Evolutionary conservation across 2,888 invertebrate species (phyloP).

Genomic region (Watsonalla binaria): DNA sequence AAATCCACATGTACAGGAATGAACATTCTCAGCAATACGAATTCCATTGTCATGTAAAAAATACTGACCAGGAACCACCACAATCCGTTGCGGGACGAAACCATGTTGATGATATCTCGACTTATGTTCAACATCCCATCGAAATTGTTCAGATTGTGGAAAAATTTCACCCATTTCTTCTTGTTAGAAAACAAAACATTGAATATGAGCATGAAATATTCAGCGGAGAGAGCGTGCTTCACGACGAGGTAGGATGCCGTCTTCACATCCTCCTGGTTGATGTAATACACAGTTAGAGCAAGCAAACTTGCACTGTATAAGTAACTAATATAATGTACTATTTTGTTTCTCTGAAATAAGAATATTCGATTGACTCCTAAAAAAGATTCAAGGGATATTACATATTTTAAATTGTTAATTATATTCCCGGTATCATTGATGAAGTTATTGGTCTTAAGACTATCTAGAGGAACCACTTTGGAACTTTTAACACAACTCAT

Average conservation of each 20-base stretch:
- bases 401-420: conserved; percentile 23
- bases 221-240: conserved; percentile 29
- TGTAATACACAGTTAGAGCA: conserved; percentile 13
- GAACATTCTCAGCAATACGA: conserved; percentile 18
- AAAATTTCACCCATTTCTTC: conserved; percentile 29
- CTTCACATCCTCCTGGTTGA: conserved; percentile 10
- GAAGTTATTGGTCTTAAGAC: conserved; percentile 24
- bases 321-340: conserved; percentile 17
- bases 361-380: conserved; percentile 40
- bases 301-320: conserved; percentile 19
- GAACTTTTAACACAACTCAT: conserved; percentile 22
- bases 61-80: conserved; percentile 23
- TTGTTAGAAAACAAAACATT: conserved; percentile 30
- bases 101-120: conserved; percentile 26
- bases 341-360: conserved; percentile 27
- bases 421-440: conserved; percentile 12
- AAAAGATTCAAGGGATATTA: conserved; percentile 24
- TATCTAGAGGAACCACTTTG: conserved; percentile 29
- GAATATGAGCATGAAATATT: conserved; percentile 35
- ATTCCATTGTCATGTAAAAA: conserved; percentile 30
- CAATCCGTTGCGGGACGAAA: conserved; percentile 18
- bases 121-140: conserved; percentile 45
- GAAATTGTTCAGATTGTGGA: conserved; percentile 36
- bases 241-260: conserved; percentile 31
- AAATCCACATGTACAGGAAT: conserved; percentile 14